A percentile compares a stretch with the other conserved stretches of the same genome.
Evolutionary conservation across 2,888 invertebrate genomes (phyloP).

Genomic region (Therioaphis trifolii): DNA sequence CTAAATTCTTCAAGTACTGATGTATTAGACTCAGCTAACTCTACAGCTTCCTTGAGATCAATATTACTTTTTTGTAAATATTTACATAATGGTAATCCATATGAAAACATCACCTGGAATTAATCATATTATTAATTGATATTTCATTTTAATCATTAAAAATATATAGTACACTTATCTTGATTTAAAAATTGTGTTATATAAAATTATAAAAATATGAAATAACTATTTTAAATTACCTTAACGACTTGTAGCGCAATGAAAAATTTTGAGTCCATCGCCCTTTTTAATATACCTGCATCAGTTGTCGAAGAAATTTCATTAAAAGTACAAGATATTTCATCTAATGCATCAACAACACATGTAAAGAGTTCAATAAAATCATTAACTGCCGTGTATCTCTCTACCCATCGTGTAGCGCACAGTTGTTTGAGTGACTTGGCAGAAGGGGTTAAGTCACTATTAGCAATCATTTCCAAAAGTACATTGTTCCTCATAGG

Average conservation of each 20-base stretch:
- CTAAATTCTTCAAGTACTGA: background rate
- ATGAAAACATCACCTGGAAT: background rate
- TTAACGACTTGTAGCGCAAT: background rate
- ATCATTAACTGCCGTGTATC: no score
- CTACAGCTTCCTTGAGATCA: no score
- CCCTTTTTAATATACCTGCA: background rate
- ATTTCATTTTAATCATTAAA: no score
- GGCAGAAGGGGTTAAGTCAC: no score
- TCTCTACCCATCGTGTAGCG: no score
- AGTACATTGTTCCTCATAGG: no score
- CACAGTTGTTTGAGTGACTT: no score
- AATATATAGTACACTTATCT: no score
- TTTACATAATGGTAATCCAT: background rate
- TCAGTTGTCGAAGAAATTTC: background rate
- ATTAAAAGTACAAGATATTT: background rate
- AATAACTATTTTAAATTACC: background rate
- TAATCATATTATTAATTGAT: no score
- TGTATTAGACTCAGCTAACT: no score
- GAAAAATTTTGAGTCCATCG: background rate
- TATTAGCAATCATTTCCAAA: no score
- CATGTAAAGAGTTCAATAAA: conserved; percentile 14
- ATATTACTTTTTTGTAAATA: background rate
- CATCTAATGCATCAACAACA: conserved; percentile 15
- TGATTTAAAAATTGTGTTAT: no score
- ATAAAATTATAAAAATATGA: background rate